phyloP scores from a whole-genome alignment of 2,888 invertebrate genomes.

The Slavum lentiscoides region DNA sequence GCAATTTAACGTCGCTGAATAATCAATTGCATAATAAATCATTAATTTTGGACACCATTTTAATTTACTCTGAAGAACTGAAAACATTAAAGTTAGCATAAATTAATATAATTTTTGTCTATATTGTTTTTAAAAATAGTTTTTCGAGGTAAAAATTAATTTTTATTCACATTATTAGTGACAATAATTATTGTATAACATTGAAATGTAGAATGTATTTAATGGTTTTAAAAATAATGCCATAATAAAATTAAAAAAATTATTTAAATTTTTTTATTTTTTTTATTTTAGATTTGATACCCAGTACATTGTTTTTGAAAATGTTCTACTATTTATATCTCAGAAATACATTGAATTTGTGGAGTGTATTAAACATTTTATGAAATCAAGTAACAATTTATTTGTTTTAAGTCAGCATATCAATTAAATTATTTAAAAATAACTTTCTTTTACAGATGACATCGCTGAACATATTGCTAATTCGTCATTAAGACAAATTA shows the following conservation, averaged over 20 bases:
- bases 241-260: not conserved
- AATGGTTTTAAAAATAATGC: too few species aligned
- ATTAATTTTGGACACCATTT: slow-evolving; percentile 24
- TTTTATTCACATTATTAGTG: too few species aligned
- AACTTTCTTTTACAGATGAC: not conserved
- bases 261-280: not conserved
- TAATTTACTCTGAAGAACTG: slow-evolving; percentile 17
- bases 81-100: slow-evolving; percentile 29
- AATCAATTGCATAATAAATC: slow-evolving; percentile 1
- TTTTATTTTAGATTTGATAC: slow-evolving; percentile 25
- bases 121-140: not conserved
- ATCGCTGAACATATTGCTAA: not conserved
- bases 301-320: slow-evolving; percentile 32
- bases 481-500: slow-evolving; percentile 1
- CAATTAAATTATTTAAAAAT: not conserved
- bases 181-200: too few species aligned
- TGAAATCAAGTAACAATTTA: slow-evolving; percentile 32
- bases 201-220: too few species aligned
- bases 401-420: not conserved
- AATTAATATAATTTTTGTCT: not conserved
- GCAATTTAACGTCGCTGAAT: slow-evolving; percentile 19
- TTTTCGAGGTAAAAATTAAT: too few species aligned
- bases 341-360: slow-evolving; percentile 35
- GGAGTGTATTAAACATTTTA: slow-evolving; percentile 7
- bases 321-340: slow-evolving; percentile 32